Evolutionary conservation across 35 echinoderm and acorn worm genomes (phyloP).

Genomic region (Ptychodera flava): DNA sequence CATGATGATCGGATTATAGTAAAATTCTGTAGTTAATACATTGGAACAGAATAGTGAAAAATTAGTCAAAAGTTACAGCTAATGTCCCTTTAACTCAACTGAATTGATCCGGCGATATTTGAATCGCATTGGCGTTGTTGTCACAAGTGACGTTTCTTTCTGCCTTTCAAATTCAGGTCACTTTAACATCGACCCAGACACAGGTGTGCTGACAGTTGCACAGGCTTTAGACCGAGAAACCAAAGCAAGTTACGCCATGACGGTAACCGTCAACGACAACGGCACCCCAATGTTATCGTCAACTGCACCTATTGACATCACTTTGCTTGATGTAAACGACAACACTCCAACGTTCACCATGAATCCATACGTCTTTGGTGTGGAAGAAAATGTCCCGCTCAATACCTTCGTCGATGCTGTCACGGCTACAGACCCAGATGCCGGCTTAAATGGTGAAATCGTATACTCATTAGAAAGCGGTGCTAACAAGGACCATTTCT

Average conservation of each 20-base stretch:
- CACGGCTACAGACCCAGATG: conserved; percentile 58
- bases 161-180: neutral
- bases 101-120: no score
- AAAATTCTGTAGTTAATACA: no score
- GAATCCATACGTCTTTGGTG: neutral
- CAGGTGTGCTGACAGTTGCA: neutral
- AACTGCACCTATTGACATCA: neutral
- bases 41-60: no score
- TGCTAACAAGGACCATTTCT: conserved; percentile 38
- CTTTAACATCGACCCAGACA: conserved; percentile 3
- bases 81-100: no score
- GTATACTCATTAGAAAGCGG: conserved; percentile 58
- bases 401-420: conserved; percentile 56
- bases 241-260: neutral
- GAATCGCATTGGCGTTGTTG: no score
- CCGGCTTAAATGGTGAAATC: conserved; percentile 47
- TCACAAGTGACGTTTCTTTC: no score
- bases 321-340: neutral
- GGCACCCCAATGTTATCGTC: neutral
- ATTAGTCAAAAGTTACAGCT: no score
- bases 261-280: neutral
- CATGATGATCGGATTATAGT: no score
- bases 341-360: neutral
- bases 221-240: neutral
- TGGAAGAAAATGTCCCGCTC: conserved; percentile 55